Percentiles rank a stretch among this genome's conserved stretches.
These are phyloP conservation scores for Urocynchramus pylzowi DNA, from an alignment of 2,113 vertebrate genomes.

Conservation along the genomic window DNA sequence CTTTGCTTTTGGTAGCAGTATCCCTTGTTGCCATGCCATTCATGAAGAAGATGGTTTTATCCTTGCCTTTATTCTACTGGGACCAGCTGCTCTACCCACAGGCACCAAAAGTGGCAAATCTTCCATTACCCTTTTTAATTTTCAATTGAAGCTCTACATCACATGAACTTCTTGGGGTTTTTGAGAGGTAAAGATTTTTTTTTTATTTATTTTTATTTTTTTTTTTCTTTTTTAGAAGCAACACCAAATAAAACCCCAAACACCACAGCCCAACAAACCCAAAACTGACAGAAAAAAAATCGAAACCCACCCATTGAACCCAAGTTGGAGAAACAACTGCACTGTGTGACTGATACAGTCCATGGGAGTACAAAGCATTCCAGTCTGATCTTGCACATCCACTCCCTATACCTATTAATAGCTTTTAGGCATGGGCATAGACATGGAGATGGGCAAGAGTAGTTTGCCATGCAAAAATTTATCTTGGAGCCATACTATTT, in stretches of 20 bases:
- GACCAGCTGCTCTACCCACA: not conserved
- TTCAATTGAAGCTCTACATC: not conserved
- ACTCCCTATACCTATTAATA: not conserved
- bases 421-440: not conserved
- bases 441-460: not conserved
- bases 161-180: not conserved
- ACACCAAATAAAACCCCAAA: not conserved
- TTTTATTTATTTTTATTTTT: not conserved
- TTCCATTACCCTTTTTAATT: not conserved
- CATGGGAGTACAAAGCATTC: not conserved
- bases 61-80: not conserved
- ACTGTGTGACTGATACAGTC: not conserved
- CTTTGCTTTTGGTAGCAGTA: not conserved
- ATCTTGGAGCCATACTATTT: not conserved
- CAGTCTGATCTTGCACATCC: not conserved
- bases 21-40: not conserved
- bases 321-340: not conserved
- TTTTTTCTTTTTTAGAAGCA: not conserved
- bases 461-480: not conserved
- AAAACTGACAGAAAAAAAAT: not conserved
- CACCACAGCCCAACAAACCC: not conserved
- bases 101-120: not conserved
- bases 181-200: not conserved
- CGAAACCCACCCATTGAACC: accelerated
- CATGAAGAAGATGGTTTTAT: not conserved